Percentiles rank a stretch among this genome's conserved stretches.
Conservation (phyloP, 35 echinoderm and acorn worm species). For the Ophiothrix spiculata region DNA sequence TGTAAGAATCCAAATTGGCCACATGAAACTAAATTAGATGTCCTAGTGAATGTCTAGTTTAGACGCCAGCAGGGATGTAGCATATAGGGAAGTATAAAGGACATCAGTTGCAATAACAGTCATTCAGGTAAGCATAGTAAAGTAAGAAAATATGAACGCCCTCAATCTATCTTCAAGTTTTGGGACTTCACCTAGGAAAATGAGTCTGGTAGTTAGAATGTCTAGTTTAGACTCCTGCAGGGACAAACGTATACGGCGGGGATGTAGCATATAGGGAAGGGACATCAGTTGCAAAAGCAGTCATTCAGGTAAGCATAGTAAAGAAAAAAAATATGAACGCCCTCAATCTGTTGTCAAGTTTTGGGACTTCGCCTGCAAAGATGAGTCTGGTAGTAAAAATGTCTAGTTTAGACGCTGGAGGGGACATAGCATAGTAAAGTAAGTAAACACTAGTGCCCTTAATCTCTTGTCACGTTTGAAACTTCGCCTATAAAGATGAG, state of each 20-base stretch:
- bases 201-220: constrained; percentile 81
- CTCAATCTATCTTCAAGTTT: constrained; percentile 73
- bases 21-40: too few relatives aligned
- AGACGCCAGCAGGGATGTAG: too few relatives aligned
- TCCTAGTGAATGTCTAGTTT: too few relatives aligned
- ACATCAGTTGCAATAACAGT: too few relatives aligned
- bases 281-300: constrained; percentile 71
- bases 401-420: too few relatives aligned
- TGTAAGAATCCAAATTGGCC: too few relatives aligned
- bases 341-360: constrained; percentile 69
- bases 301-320: constrained; percentile 84
- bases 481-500: constrained; percentile 86
- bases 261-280: constrained; percentile 76
- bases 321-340: too few relatives aligned
- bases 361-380: constrained; percentile 77
- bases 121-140: too few relatives aligned
- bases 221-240: constrained; percentile 82
- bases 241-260: too few relatives aligned
- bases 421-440: too few relatives aligned
- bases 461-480: constrained; percentile 69
- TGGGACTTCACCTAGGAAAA: constrained; percentile 80
- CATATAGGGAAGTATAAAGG: too few relatives aligned
- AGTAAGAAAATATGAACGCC: constrained; percentile 38
- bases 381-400: constrained; percentile 73
- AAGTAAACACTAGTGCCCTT: constrained; percentile 36